Evolutionary conservation across 2,888 invertebrate genomes (phyloP), one percentile per base, ranked within the genome.

Genomic region (Steinernema carpocapsae): DNA sequence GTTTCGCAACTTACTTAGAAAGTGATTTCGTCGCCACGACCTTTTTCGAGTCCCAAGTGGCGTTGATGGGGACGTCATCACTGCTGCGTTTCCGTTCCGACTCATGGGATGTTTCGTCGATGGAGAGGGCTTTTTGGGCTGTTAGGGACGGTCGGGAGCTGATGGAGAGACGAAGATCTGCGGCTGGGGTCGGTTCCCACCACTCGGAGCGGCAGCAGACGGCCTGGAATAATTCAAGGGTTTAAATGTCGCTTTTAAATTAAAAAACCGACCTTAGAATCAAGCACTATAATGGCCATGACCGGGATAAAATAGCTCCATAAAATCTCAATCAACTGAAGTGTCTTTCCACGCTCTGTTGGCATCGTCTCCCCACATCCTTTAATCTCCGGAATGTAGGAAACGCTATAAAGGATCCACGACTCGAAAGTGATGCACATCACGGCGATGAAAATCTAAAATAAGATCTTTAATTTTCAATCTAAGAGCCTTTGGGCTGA

Each of bases 281-380:
- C 85, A 19, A 85, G 79, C 2, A 80, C 77, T 0, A 83, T 85
- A 24, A 85, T 84, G 7, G 83, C 76, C 17, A 77, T 77, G 14
- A 84, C 79, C 4, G 85, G 85, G 42, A 85, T 77, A 74, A 85
- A 85, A 59, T 85, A 85, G 51, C 82, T 82, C 75, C 79, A 80
- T 45, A 81, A 76, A 52, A 85, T 85, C 71, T 85, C 85, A 56
- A 76, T 77, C 29, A 85, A 76, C 73, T 85, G 84, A n/a, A 85
- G 76, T 17, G 80, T 75, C 43, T 80, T 78, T 12, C 77, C 79
- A 74, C 76, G 70, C 19, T 70, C 70, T 14, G 74, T 77, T 3
- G 74, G 75, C 70, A 79, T 70, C 14, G 74, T 80, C 48, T 81
- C 80, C 17, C 76, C 76, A 43, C 80, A 79, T 32, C 70, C 79